Base-by-base conservation (phyloP, 2,888 invertebrate genomes). In the Protophormia terraenovae region DNA sequence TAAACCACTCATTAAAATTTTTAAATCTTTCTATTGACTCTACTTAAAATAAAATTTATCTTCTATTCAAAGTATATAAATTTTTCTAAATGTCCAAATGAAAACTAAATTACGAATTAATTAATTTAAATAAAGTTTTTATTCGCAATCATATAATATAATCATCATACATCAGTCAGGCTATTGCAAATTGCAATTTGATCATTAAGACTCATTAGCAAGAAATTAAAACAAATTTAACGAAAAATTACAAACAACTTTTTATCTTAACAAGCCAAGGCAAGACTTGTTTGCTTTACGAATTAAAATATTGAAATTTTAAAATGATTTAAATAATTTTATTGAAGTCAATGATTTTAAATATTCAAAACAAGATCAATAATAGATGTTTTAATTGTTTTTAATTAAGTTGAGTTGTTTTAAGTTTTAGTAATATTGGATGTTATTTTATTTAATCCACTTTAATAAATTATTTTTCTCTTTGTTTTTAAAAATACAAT, bases 171-270 rank as follows among this genome's bases (percentile, higher is more conserved):
- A 67, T 77, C 71, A 72, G 29, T 14, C 50, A 19, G 27, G 6
- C 12, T 53, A 45, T 16, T 5, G 27, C n/a, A 69, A 47, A 67
- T 67, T 50, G 19, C 60, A 47, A 38, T 71, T 69, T 45, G 41
- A 64, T 35, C 75, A 79, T 83, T 83, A 79, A 79, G 66, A 38
- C 73, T 83, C 83, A 79, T 83, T 83, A 79, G 79, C 47, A 73
- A 58, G 55, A 64, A 69, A 83, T 75, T 73, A 62, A 79, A 69
- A 38, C 35, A 69, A 73, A 67, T 82, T 69, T 64, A 55, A 45
- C n/a, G 55, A 75, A 62, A 32, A 62, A 50, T 35, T 29, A 27
- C 29, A 24, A 24, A 10, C n/a, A 81, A 73, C 14, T 35, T 55
- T 58, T 62, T 38, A 24, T 41, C 27, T 64, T 12, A 38, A 62